Conservation (phyloP, 2,113 vertebrate genomes). For the Donacobius atricapilla region DNA sequence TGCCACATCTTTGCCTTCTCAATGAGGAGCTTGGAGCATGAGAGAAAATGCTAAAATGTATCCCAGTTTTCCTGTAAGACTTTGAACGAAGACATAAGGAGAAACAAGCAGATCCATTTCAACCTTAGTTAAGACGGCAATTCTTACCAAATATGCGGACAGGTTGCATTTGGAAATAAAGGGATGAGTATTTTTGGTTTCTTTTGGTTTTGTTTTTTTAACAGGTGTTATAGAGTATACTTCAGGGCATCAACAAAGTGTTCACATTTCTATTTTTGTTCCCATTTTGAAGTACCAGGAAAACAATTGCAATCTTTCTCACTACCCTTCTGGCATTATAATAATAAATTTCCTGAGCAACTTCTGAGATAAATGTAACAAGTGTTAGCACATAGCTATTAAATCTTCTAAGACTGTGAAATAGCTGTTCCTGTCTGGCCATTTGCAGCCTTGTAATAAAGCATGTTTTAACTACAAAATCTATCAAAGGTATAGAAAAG, state of each 20-base stretch:
- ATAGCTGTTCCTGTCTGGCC: neutral
- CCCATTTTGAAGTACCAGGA: neutral
- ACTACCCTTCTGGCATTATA: neutral
- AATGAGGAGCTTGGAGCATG: neutral
- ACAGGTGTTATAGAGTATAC: neutral
- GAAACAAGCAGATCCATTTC: neutral
- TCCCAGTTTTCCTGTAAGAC: neutral
- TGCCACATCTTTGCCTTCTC: neutral
- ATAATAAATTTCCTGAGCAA: neutral
- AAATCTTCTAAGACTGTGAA: neutral
- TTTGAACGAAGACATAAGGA: neutral
- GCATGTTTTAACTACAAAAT: slow-evolving; percentile 7
- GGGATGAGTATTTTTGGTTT: neutral
- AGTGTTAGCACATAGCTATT: slow-evolving; percentile 5
- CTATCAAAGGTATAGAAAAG: neutral
- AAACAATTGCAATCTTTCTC: neutral
- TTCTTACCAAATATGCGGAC: neutral
- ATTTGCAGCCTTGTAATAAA: neutral
- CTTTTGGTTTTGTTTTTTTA: neutral
- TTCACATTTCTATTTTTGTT: neutral
- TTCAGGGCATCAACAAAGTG: neutral
- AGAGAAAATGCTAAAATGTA: neutral
- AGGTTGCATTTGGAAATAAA: neutral
- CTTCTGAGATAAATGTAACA: slow-evolving; percentile 19
- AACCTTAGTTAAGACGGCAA: neutral